phyloP scores from a whole-genome alignment of 1,140 invertebrate species.

The Zaprionus nigranus region DNA sequence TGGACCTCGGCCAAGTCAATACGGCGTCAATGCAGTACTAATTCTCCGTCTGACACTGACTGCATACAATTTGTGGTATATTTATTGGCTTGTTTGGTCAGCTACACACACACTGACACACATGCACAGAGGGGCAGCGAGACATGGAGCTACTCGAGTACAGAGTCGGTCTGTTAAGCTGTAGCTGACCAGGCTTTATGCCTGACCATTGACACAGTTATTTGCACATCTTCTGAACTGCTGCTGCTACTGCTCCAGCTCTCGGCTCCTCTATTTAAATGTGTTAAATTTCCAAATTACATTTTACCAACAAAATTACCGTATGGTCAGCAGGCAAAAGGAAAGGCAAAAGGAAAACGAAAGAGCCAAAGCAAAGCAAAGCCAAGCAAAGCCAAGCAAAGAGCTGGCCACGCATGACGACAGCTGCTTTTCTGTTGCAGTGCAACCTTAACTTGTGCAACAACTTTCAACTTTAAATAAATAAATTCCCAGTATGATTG shows the following conservation, averaged over 20 bases:
- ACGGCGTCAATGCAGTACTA: conserved; percentile 69
- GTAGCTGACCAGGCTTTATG: conserved; percentile 45
- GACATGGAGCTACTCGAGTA: conserved; percentile 6
- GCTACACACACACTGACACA: conserved; percentile 19
- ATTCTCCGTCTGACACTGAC: conserved; percentile 60
- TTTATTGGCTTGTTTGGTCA: conserved; percentile 81
- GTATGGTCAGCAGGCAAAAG: conserved; percentile 4
- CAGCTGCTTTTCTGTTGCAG: conserved; percentile 25
- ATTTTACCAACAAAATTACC: conserved; percentile 60
- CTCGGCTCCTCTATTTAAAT: conserved; percentile 54
- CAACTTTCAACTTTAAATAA: conserved; percentile 80
- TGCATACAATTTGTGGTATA: conserved; percentile 82
- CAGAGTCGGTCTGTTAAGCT: conserved; percentile 54
- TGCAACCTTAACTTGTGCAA: conserved; percentile 66
- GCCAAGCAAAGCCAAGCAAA: not conserved
- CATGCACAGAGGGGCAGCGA: conserved; percentile 4
- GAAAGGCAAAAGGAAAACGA: not conserved
- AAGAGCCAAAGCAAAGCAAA: conserved; percentile 1
- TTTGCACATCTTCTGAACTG: conserved; percentile 68
- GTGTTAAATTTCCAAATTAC: conserved; percentile 62
- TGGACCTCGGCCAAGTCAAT: conserved; percentile 64
- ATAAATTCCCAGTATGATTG: conserved; percentile 63
- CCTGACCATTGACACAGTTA: conserved; percentile 72
- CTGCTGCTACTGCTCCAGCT: conserved; percentile 31
- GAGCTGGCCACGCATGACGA: conserved; percentile 22